Percentiles rank a stretch among this genome's conserved stretches.
phyloP scores from a whole-genome alignment of 1,140 invertebrate genomes.

The Pseudomyrmex concolor region DNA sequence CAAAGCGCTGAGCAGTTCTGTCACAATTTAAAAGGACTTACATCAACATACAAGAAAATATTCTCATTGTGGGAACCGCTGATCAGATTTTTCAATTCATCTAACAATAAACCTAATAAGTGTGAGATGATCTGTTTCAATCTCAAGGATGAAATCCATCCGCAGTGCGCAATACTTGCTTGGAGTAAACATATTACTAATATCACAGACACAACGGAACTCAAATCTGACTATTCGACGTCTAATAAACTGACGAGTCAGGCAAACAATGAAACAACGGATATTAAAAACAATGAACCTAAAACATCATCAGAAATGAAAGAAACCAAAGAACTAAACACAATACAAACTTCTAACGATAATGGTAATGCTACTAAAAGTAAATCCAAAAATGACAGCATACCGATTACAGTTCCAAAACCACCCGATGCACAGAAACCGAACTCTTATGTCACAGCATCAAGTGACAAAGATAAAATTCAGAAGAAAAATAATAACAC shows the following conservation, averaged over 20 bases:
- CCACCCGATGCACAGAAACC: background rate
- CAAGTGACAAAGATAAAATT: background rate
- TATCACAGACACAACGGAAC: background rate
- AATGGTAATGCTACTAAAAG: background rate
- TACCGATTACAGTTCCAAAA: background rate
- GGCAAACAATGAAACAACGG: background rate
- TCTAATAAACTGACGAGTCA: background rate
- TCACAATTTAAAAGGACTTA: constrained; percentile 19
- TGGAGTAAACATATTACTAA: constrained; percentile 55
- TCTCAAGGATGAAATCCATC: constrained; percentile 13
- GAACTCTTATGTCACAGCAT: background rate
- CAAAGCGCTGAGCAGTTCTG: constrained; percentile 17
- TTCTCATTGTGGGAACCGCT: background rate
- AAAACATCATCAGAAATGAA: background rate
- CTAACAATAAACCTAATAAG: no score
- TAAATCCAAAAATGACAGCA: background rate
- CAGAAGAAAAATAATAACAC: constrained; percentile 32
- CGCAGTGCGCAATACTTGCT: constrained; percentile 58
- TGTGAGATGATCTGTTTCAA: constrained; percentile 50
- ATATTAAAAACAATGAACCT: background rate
- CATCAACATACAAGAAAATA: constrained; percentile 20
- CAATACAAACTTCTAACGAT: background rate
- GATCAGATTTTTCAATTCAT: background rate
- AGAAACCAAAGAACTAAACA: background rate
- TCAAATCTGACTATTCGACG: background rate